Base-by-base conservation (phyloP, 2,888 invertebrate species). In the Cheilosia soror region DNA sequence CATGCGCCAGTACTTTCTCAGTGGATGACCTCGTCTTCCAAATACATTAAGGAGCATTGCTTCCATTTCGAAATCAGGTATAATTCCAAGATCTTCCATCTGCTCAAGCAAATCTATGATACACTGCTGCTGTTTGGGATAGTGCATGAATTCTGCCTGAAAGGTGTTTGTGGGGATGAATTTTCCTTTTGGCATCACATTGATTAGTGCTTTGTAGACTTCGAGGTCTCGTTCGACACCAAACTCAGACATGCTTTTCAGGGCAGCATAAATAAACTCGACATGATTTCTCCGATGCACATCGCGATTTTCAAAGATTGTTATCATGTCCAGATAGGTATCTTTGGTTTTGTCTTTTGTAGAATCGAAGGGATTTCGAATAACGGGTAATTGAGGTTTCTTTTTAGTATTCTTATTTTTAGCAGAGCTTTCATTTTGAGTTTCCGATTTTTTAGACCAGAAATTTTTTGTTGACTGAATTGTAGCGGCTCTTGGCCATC, bases 111-210 rank as follows among this genome's bases (percentile, higher is more conserved):
- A 90, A 90, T 97, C 96, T n/a, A 98, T 95, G 47, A 96, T 96
- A 92, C 98, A 97, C 87, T 98, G 96, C 89, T 99, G 99, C 90
- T 99, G 99, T 90, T 97, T 97, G 0, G 98, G 98, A 93, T 96
- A 99, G 91, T 98, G 98, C 95, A 96, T 95, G 89, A 98, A 97
- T 92, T 98, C 97, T 0, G 96, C 95, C 93, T 98, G 97, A 92
- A 97, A 95, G 53, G 95, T 93, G 91, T 96, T 98, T 42, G 93
- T 93, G 0, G 99, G 95, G 87, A 98, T 95, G 92, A 98, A 96
- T 91, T 95, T 96, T 53, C 97, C 97, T 92, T 98, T 97, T 0
- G 98, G 98, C 91, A 99, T 93, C 49, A 98, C 94, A 90, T 98
- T 95, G 47, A 98, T 93, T 62, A 99, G 90, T 25, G 95, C 94